Base-by-base conservation (phyloP, 2,113 vertebrate genomes). In the Tamias sibiricus region DNA sequence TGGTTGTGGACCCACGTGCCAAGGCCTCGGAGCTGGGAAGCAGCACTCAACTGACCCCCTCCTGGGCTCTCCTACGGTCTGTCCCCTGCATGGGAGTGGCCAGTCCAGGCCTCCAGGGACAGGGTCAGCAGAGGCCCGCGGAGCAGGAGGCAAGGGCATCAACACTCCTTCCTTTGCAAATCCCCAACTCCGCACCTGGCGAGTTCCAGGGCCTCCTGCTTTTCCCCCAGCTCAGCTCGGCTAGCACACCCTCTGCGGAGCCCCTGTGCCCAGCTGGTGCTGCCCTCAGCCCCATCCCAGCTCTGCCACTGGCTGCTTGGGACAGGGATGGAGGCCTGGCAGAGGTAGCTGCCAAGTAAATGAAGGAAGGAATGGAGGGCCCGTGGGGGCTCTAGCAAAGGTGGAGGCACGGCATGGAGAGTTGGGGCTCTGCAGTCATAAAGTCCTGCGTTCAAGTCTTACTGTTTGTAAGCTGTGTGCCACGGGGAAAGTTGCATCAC, bases 141-240 rank as follows among this genome's bases (percentile, higher is more conserved):
- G 44, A 62, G 14, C 28, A 95, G 44, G 40, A 6, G 22, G 40
- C 62, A 49, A 79, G 17, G 84, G 57, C 19, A 30, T 4, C 5
- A 0, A 2, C 3, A 8, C 35, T 37, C 10, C 90, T 52, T 35
- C 20, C 68, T 6, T 35, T 1, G 2, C 0, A 32, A 35, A 66
- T 10, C n/a, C 24, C 71, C 40, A 8, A 0, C 1, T 11, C 1
- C 2, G 0, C 6, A 4, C 14, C 71, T 35, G 44, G 20, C 37
- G 47, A 19, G n/a, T 35, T 59, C 35, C 76, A 30, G n/a, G 57
- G 57, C 28, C 2, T 20, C 8, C 32, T 8, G 2, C 66, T n/a
- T 28, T n/a, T 79, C 71, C 75, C 35, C 54, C 49, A 62, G 52
- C n/a, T 62, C 42, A 2, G 22, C 24, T 71, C 8, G 16, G 44